These are phyloP conservation scores for Drosophila incognita DNA, from an alignment of 2,888 invertebrate species.

Conservation along the genomic window DNA sequence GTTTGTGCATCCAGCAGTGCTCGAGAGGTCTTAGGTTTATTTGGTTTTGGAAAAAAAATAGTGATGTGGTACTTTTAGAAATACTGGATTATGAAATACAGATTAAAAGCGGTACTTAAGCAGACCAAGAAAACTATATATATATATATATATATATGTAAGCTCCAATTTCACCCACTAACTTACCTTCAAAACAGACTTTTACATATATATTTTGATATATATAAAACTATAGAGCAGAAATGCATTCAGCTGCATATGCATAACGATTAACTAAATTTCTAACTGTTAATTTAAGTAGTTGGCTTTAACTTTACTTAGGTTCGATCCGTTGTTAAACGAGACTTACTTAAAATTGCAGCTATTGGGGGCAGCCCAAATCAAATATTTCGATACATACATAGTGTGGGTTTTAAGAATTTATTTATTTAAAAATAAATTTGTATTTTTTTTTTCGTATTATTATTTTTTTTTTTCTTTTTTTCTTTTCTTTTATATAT, in stretches of 20 bases:
- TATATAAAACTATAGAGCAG: conserved; percentile 13
- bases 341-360: conserved; percentile 65
- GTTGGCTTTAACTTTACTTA: conserved; percentile 35
- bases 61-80: conserved; percentile 40
- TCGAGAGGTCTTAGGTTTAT: conserved; percentile 31
- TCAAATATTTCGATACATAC: conserved; percentile 64
- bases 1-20: conserved; percentile 26
- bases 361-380: conserved; percentile 43
- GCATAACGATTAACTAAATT: conserved; percentile 51
- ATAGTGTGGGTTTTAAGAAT: conserved; percentile 65
- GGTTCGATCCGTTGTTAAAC: conserved; percentile 23
- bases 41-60: conserved; percentile 56
- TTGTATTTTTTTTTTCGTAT: conserved; percentile 35
- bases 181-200: conserved; percentile 39
- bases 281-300: conserved; percentile 39
- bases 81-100: conserved; percentile 13
- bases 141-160: not conserved
- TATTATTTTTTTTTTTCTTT: conserved; percentile 22
- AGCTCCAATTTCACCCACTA: conserved; percentile 1
- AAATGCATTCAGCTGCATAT: conserved; percentile 30
- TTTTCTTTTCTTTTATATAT: too few species aligned
- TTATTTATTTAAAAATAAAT: conserved; percentile 74
- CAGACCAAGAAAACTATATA: conserved; percentile 2
- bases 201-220: not conserved
- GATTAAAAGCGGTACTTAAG: conserved; percentile 48